A percentile compares a stretch with the other conserved stretches of the same genome.
Evolutionary conservation across 2,797 vertebrate species (phyloP).

Genomic region (Alauda arvensis): DNA sequence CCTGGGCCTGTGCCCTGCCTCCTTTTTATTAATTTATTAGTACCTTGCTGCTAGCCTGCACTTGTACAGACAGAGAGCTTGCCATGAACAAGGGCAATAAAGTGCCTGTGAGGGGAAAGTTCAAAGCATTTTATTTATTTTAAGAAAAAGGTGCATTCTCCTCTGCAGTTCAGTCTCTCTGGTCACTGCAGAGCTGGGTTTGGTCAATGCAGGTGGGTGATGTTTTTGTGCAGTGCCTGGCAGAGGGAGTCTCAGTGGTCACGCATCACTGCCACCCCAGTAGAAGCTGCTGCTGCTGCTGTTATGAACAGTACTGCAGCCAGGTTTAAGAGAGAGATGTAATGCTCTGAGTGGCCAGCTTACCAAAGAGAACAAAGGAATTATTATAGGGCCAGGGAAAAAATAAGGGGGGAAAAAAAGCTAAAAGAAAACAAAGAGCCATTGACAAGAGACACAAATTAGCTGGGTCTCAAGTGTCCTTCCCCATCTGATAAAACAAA

Average conservation of each 20-base stretch:
- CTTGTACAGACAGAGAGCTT: background rate
- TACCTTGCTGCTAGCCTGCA: background rate
- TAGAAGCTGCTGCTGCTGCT: background rate
- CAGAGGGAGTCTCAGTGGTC: background rate
- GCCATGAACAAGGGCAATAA: background rate
- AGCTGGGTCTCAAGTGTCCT: constrained; percentile 22
- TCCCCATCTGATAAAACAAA: constrained; percentile 58
- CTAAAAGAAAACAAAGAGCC: constrained; percentile 38
- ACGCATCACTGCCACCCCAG: background rate
- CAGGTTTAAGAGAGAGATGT: background rate
- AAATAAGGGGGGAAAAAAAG: background rate
- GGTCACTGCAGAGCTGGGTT: background rate
- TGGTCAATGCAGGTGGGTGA: background rate
- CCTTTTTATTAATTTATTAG: background rate
- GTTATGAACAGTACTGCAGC: background rate
- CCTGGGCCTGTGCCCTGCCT: background rate
- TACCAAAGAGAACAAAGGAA: constrained; percentile 40
- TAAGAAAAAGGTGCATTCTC: background rate
- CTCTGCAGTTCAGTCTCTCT: background rate
- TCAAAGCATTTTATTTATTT: background rate
- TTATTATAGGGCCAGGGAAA: background rate
- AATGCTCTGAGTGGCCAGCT: background rate
- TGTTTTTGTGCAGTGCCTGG: background rate
- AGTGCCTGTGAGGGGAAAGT: background rate
- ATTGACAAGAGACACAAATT: constrained; percentile 38